Conservation (phyloP, 2,888 invertebrate genomes). For the Athalia circularis region DNA sequence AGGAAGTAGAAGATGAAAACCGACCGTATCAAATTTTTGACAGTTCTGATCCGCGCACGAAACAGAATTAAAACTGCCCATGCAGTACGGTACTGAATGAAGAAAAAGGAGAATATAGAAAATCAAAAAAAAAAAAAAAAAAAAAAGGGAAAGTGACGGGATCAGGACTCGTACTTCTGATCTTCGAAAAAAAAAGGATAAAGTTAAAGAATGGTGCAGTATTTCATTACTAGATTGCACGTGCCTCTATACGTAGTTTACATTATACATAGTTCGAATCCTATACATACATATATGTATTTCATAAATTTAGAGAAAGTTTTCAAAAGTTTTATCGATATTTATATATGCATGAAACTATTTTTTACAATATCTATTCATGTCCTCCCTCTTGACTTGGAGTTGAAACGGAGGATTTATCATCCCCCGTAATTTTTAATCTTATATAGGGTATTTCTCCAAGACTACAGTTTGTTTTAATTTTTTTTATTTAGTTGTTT, state of each 20-base stretch:
- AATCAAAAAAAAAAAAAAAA: not conserved
- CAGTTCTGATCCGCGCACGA: constrained; percentile 33
- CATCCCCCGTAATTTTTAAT: too few relatives aligned
- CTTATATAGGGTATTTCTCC: too few relatives aligned
- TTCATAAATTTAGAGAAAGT: not conserved
- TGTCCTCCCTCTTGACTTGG: too few relatives aligned
- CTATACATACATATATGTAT: not conserved
- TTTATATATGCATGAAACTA: too few relatives aligned
- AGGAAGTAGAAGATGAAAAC: constrained; percentile 38
- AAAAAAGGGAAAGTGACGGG: not conserved
- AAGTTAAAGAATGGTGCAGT: not conserved
- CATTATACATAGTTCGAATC: too few relatives aligned
- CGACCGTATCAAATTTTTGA: constrained; percentile 43
- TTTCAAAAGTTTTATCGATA: constrained; percentile 26
- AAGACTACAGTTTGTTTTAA: too few relatives aligned
- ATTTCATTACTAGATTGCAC: not conserved
- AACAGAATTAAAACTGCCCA: constrained; percentile 39
- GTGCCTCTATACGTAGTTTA: too few relatives aligned
- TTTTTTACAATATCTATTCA: too few relatives aligned
- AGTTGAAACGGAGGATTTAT: too few relatives aligned
- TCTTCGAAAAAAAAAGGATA: not conserved
- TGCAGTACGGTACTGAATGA: not conserved
- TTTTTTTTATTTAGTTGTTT: too few relatives aligned
- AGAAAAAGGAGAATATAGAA: not conserved
- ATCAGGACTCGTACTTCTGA: too few relatives aligned